Conservation (phyloP, 2,113 vertebrate genomes). For the Campylomormyrus numenius region DNA sequence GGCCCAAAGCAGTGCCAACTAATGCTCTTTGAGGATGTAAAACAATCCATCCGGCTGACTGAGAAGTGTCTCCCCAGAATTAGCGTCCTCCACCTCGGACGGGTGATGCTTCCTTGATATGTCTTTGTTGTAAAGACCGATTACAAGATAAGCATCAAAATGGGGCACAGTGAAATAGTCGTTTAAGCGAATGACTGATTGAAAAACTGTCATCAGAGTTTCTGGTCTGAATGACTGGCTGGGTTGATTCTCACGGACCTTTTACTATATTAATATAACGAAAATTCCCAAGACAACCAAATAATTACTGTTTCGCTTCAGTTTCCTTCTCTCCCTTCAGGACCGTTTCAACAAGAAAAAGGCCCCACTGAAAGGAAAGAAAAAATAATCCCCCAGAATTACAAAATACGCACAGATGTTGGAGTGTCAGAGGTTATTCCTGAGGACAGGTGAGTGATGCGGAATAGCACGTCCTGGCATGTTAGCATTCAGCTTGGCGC, state of each 20-base stretch:
- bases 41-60: neutral
- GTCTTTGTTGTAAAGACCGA: neutral
- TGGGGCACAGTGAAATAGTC: neutral
- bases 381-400: conserved; percentile 49
- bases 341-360: conserved; percentile 29
- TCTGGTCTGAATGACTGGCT: neutral
- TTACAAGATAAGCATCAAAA: neutral
- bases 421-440: conserved; percentile 67
- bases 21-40: conserved; percentile 9
- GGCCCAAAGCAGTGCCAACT: neutral
- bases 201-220: neutral
- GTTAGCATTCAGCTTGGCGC: conserved; percentile 63
- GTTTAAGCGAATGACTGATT: neutral
- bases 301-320: neutral
- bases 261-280: neutral
- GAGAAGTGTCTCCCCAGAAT: neutral
- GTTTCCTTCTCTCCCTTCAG: conserved; percentile 18
- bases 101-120: neutral
- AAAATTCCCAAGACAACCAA: neutral
- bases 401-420: conserved; percentile 78
- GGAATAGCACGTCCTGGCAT: conserved; percentile 69
- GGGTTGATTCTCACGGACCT: neutral
- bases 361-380: conserved; percentile 49
- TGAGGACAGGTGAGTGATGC: conserved; percentile 78
- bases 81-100: neutral